Base-by-base conservation (phyloP, 2,797 vertebrate species). In the Megaceryle alcyon region DNA sequence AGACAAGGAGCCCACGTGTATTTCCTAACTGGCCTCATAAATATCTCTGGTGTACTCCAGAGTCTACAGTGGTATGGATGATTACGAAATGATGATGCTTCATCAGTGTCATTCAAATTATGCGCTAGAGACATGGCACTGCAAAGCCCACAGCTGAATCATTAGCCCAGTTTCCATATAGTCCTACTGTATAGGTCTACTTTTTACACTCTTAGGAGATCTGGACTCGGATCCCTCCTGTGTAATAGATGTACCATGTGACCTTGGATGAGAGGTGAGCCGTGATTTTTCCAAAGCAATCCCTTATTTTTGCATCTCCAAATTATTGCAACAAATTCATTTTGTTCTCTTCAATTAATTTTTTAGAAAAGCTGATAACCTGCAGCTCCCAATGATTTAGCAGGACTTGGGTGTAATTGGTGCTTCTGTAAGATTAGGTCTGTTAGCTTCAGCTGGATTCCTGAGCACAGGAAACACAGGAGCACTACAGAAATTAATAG, bases 271-370 rank as follows among this genome's bases (percentile, higher is more conserved):
- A 37, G 60, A 83, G 28, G 39, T 63, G 60, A 51, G 39, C 16
- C 7, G 0, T 23, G 48, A 4, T 70, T 90, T 83, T 86, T 77
- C 57, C 22, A 26, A 59, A 90, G 53, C 26, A 64, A 65, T 83
- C 19, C 2, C 2, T 41, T 82, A 49, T 25, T 87, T 92, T 82
- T 76, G 8, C 23, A 1, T 21, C 23, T 73, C 43, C n/a, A 46
- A 35, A 80, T 92, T 59, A 85, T 70, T 2, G 0, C 68, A 66
- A 39, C 18, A 48, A 59, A 63, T 73, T n/a, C 0, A 25, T 87
- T 92, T 92, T 89, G 29, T 65, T 89, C 46, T 79, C 54, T 35
- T 61, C 84, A 89, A 78, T 88, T 85, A 73, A 14, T 78, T 72
- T 92, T 85, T 77, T 59, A 49, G 64, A 51, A 75, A 86, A 49